A percentile compares a stretch with the other conserved stretches of the same genome.
Conservation (phyloP, 1,140 invertebrate species). For the Catajapyx aquilonaris region DNA sequence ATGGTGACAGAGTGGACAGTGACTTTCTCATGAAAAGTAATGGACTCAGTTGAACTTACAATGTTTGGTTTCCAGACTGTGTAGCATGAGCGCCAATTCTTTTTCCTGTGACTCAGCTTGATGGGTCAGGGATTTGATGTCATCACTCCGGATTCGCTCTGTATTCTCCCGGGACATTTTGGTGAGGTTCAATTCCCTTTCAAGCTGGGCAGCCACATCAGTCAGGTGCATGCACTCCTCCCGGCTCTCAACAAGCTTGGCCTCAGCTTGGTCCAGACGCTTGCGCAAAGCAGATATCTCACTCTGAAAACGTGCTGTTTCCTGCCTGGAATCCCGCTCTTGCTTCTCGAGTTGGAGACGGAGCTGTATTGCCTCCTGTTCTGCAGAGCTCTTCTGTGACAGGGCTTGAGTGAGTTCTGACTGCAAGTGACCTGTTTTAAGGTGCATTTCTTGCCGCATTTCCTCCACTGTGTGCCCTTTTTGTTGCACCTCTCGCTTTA, state of each 20-base stretch:
- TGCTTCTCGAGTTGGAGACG: constrained; percentile 36
- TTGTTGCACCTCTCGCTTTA: constrained; percentile 45
- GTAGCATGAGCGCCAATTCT: constrained; percentile 43
- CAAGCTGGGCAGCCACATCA: constrained; percentile 48
- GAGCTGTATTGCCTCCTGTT: constrained; percentile 46
- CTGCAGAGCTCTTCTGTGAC: constrained; percentile 47
- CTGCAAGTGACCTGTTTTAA: constrained; percentile 49
- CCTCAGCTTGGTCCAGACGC: constrained; percentile 50
- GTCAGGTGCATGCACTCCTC: constrained; percentile 48
- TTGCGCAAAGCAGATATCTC: constrained; percentile 55
- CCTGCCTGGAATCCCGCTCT: constrained; percentile 47
- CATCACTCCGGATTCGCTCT: constrained; percentile 4
- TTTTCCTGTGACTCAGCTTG: constrained; percentile 27
- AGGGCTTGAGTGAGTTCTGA: constrained; percentile 45
- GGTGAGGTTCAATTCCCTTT: constrained; percentile 34
- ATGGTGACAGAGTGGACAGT: too few relatives aligned
- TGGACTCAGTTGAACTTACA: too few relatives aligned
- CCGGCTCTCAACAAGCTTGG: constrained; percentile 48
- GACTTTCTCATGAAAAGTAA: too few relatives aligned
- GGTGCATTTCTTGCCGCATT: constrained; percentile 49
- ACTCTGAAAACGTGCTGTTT: constrained; percentile 42
- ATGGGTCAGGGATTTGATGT: not conserved
- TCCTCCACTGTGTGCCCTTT: constrained; percentile 49
- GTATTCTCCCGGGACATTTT: constrained; percentile 11
- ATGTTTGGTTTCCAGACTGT: constrained; percentile 57